Base-by-base conservation (phyloP, 1,140 invertebrate genomes). In the Pachypsylla venusta region DNA sequence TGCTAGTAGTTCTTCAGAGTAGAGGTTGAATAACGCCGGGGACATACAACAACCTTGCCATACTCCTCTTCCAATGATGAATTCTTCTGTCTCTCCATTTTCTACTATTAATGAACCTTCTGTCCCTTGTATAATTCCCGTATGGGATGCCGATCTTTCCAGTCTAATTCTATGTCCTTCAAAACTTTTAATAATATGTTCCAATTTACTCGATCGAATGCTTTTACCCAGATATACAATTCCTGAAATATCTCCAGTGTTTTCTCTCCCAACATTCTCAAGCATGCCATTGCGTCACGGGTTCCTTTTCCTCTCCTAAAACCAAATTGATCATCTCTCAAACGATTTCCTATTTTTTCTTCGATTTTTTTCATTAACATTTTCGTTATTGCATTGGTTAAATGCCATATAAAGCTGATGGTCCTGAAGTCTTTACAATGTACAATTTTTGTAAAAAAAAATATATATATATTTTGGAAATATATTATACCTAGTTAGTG, bases 381-480 rank as follows among this genome's bases (percentile, higher is more conserved):
- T 48, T 53, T 58, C 26, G 48, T 19, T 58, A 58, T 58, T 24
- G 48, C 48, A 42, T 58, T 58, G 40, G 57, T 48, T 26, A 53
- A 28, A 25, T 53, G 57, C 28, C 39, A 25, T 48, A 58, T 53
- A 24, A 58, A 27, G 57, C 57, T 27, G 16, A 58, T 58, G 25
- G 57, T 58, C 48, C 57, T 58, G 42, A 58, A 58, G 14, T 58
- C 27, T 39, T 40, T 25, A 58, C 24, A 58, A n/a, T n/a, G n/a
- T n/a, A n/a, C n/a, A n/a, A n/a, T n/a, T n/a, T n/a, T n/a, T n/a
- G n/a, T n/a, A n/a, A n/a, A n/a, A n/a, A n/a, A n/a, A n/a, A n/a
- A n/a, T n/a, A n/a, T n/a, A n/a, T n/a, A n/a, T n/a, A n/a, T n/a
- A n/a, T n/a, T n/a, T n/a, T n/a, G n/a, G n/a, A n/a, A n/a, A n/a